Conservation (phyloP, 35 echinoderm and acorn worm genomes). For the Ophiothrix spiculata region DNA sequence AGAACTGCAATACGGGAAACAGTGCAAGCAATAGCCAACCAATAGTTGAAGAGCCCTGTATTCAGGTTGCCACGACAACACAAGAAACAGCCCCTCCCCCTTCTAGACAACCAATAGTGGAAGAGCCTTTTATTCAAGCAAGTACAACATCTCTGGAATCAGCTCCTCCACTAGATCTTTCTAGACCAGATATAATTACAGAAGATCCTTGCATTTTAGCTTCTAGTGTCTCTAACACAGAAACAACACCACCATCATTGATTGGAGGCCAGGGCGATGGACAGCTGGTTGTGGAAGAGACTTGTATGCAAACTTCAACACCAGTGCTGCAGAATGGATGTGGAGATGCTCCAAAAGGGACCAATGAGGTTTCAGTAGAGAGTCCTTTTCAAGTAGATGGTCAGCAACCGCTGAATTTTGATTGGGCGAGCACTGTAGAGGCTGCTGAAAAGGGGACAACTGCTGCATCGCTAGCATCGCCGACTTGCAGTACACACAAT, state of each 20-base stretch:
- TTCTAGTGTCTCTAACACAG: not conserved
- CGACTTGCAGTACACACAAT: slow-evolving; percentile 8
- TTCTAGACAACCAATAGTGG: not conserved
- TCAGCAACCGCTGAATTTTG: not conserved
- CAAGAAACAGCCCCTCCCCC: not conserved
- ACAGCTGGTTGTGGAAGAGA: not conserved
- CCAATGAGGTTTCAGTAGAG: not conserved
- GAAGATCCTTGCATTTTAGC: not conserved
- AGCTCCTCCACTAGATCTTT: not conserved
- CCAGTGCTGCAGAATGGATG: not conserved
- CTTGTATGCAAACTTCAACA: not conserved
- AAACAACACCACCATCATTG: not conserved
- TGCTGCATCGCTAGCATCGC: not conserved
- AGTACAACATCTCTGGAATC: not conserved
- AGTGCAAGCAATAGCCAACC: not conserved
- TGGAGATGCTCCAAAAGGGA: not conserved
- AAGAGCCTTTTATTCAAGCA: slow-evolving; percentile 1
- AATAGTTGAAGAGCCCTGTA: not conserved
- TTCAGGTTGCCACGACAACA: not conserved
- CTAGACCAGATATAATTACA: not conserved
- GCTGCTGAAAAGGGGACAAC: not conserved
- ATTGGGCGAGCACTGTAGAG: slow-evolving; percentile 20
- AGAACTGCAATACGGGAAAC: not conserved
- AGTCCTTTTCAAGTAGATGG: slow-evolving; percentile 2
- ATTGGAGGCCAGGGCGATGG: not conserved